Base-by-base conservation (phyloP, 1,140 invertebrate genomes). In the Hyles vespertilio region DNA sequence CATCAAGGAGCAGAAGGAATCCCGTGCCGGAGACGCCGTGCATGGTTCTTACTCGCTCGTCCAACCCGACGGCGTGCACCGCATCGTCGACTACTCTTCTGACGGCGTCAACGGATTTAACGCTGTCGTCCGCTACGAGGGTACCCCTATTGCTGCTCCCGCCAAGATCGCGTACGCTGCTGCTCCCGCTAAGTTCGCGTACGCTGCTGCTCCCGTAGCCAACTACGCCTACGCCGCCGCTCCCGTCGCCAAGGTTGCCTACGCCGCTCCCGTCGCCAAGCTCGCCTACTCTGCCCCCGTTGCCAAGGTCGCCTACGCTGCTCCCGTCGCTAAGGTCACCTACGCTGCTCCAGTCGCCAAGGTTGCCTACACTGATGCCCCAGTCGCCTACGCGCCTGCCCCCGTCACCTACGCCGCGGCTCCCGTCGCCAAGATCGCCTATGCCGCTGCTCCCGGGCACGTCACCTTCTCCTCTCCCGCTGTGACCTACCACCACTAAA, bases 1-100 rank as follows among this genome's bases (percentile, higher is more conserved):
- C 55, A 40, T 87, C 59, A 87, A 89, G 70, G 69, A 73, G 52
- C 80, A 85, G 61, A 65, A 78, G 53, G 87, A 89, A 64, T 71
- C 71, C 58, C 77, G 87, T 56, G 59, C 71, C 46, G 92, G 92
- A n/a, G 92, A 92, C 68, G 84, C 91, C 57, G 92, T 93, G 5
- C 89, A 92, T 65, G 92, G 92, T 57, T 86, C 85, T 43, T 92
- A 92, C 78, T 91, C 90, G 3, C 73, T 93, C 11, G 77, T 91
- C 52, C 92, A 93, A 72, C 90, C 92, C 45, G 65, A 71, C 45
- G 69, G 67, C 48, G 66, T 72, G 90, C 92, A n/a, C 89, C 92
- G 69, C 91, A 92, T 90, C 54, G 92, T 93, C 3, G 90, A 92
- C 60, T 93, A 93, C 79, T 91, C 91, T 8, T 81, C 69, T 8